Evolutionary conservation across 2,797 vertebrate genomes (phyloP), one percentile per base, ranked within the genome.

Genomic region (Lindbergichthys nudifrons): DNA sequence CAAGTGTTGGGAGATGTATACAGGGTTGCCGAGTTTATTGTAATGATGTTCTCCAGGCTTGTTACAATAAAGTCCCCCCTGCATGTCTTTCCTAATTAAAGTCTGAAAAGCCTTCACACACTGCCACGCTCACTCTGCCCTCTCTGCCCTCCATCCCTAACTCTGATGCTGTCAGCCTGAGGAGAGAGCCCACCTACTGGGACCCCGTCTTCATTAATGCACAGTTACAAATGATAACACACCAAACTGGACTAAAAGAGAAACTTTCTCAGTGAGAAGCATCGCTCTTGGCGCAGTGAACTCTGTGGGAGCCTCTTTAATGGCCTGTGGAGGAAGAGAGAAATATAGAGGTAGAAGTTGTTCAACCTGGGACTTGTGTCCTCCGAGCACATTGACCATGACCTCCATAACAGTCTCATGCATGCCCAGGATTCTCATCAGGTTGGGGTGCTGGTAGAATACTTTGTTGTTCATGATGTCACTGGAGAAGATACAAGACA

Each of bases 381-480:
- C 96, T 70, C 98, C 97, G 39, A 99, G 92, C 1, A 99, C 98
- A 30, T 99, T 99, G 81, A 99, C 98, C 98, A 99, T 99, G 86
- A 99, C 98, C 81, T 99, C 97, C 98, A 99, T 99, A 79, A 99
- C 98, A 0, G 98, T 99, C 90, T 99, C 98, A 10, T 99, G 98
- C 98, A 99, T 99, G 67, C 98, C 98, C 45, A 99, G 94, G 75
- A 99, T 97, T 77, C 98, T 95, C 98, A 99, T 99, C 60, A 99
- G 94, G 87, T 99, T 99, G 45, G 98, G 98, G 81, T 99, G 98
- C 86, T 99, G 98, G 93, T 99, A 99, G 93, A 99, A 99, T 11
- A 99, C 97, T 80, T 99, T 99, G 89, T 99, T 99, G 94, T 99
- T 99, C 97, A 99, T 99, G 90, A 99, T 99, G 88, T 99, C 97